Evolutionary conservation across 2,797 vertebrate genomes (phyloP).

Genomic region (Meriones psammophilus): DNA sequence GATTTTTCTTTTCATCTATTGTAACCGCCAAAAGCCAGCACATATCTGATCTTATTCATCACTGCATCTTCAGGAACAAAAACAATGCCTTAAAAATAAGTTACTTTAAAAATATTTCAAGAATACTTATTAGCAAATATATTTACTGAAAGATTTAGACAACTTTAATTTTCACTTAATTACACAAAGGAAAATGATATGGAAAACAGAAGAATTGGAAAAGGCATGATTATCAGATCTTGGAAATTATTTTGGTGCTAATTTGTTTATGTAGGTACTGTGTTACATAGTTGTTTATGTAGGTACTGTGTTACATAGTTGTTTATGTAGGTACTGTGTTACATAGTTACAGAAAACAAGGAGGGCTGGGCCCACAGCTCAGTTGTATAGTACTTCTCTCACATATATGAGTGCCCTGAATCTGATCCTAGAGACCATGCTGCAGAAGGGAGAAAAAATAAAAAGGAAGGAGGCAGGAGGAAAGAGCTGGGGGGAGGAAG

Average conservation of each 20-base stretch:
- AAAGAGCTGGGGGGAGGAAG: not conserved
- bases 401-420: not conserved
- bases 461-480: no score
- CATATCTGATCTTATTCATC: not conserved
- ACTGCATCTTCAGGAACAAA: not conserved
- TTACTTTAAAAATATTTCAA: constrained; percentile 22
- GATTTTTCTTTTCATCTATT: constrained; percentile 6
- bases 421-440: not conserved
- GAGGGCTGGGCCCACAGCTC: not conserved
- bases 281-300: not conserved
- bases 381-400: not conserved
- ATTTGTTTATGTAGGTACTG: constrained; percentile 29
- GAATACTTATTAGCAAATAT: constrained; percentile 32
- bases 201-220: constrained; percentile 50
- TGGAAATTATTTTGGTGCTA: constrained; percentile 8
- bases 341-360: constrained; percentile 13
- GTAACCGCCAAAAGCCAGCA: not conserved
- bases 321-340: no score
- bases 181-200: not conserved
- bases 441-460: not conserved
- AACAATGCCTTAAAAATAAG: not conserved
- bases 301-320: not conserved
- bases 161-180: not conserved
- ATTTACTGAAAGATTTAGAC: constrained; percentile 5
- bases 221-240: constrained; percentile 31